phyloP scores from a whole-genome alignment of 2,797 vertebrate species.

The Gouania willdenowi region DNA sequence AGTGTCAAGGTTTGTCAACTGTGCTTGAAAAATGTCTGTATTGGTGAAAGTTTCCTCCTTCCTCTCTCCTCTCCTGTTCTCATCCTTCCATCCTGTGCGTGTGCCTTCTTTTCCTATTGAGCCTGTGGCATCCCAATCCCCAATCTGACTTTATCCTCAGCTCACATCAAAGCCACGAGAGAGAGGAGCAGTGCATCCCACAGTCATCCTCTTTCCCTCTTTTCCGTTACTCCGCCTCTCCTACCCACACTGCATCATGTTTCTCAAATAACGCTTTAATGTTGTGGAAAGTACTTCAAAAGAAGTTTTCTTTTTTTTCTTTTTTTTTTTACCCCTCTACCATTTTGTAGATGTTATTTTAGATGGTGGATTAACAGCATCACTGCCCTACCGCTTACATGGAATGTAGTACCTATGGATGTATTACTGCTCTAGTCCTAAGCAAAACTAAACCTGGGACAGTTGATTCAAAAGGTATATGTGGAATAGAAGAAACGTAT shows the following conservation, averaged over 20 bases:
- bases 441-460: too few relatives aligned
- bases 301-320: slow-evolving; percentile 27
- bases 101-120: slow-evolving; percentile 42
- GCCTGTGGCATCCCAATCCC: slow-evolving; percentile 62
- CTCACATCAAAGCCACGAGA: slow-evolving; percentile 61
- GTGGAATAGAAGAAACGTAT: too few relatives aligned
- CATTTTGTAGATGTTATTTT: slow-evolving; percentile 32
- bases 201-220: slow-evolving; percentile 49
- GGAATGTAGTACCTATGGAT: too few relatives aligned
- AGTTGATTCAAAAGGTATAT: too few relatives aligned
- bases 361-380: slow-evolving; percentile 59
- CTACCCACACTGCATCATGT: slow-evolving; percentile 41
- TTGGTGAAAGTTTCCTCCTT: slow-evolving; percentile 7
- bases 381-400: too few relatives aligned
- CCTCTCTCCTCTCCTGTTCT: slow-evolving; percentile 39
- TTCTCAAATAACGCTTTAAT: slow-evolving; percentile 57
- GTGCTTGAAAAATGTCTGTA: slow-evolving; percentile 19
- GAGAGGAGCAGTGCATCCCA: slow-evolving; percentile 51
- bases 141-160: slow-evolving; percentile 67
- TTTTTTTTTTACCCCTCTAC: slow-evolving; percentile 28
- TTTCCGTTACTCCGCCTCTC: slow-evolving; percentile 13
- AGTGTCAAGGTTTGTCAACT: background rate
- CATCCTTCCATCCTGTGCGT: slow-evolving; percentile 46
- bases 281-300: slow-evolving; percentile 62
- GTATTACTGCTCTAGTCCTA: too few relatives aligned